These are phyloP conservation scores for Aurelia aurita complex sp. Pacific DNA, from an alignment of 30 jellyfish, hydroid and myxozoan species.

Conservation along the genomic window DNA sequence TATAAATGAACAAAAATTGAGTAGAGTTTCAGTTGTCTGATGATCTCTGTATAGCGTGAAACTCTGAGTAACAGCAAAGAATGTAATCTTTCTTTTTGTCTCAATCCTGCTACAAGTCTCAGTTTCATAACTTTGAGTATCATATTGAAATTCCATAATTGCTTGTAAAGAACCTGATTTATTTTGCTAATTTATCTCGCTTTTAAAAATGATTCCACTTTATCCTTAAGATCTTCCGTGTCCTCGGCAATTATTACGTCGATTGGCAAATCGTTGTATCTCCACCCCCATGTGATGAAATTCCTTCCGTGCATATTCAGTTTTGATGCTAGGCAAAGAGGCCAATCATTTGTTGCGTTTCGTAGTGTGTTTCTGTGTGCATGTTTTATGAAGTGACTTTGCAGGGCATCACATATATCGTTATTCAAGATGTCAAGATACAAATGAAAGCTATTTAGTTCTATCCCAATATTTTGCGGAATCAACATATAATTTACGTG, in stretches of 20 bases:
- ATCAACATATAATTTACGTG: too few species aligned
- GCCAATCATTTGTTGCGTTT: slow-evolving; percentile 56
- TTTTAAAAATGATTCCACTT: slow-evolving; percentile 16
- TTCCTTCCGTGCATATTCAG: slow-evolving; percentile 27
- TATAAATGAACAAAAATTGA: too few species aligned
- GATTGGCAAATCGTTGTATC: slow-evolving; percentile 40
- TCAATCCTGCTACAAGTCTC: too few species aligned
- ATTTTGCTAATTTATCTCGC: slow-evolving; percentile 1
- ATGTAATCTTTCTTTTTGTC: too few species aligned
- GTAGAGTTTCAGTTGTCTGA: too few species aligned
- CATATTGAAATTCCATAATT: slow-evolving; percentile 26
- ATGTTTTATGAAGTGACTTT: slow-evolving; percentile 16
- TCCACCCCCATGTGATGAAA: slow-evolving; percentile 45
- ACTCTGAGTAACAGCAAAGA: too few species aligned
- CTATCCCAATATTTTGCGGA: not conserved
- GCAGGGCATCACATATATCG: slow-evolving; percentile 25
- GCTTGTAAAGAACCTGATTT: slow-evolving; percentile 2
- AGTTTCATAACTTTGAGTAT: not conserved
- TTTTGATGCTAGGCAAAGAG: slow-evolving; percentile 49
- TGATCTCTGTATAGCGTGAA: too few species aligned
- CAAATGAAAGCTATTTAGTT: not conserved
- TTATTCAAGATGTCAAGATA: not conserved
- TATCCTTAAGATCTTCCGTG: slow-evolving; percentile 40
- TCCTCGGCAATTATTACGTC: slow-evolving; percentile 33
- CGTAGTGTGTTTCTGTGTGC: slow-evolving; percentile 32